Conservation (phyloP, 2,113 vertebrate genomes). For the Petroica traversi region DNA sequence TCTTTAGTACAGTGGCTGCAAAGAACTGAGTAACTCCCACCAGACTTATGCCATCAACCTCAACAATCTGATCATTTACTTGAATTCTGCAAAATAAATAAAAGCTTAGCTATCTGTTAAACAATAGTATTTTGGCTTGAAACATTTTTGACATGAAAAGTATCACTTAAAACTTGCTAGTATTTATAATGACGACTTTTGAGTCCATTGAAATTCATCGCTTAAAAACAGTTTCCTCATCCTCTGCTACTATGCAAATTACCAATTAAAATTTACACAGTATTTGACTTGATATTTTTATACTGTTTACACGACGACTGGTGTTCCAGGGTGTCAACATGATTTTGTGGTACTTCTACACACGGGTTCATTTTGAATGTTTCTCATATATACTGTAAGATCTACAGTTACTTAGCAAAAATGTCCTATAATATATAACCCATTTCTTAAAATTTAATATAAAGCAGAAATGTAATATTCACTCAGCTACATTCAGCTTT, state of each 20-base stretch:
- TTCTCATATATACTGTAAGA: neutral
- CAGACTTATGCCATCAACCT: constrained; percentile 89
- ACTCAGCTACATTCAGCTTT: neutral
- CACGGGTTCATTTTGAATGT: neutral
- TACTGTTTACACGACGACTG: neutral
- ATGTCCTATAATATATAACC: neutral
- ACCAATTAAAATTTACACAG: neutral
- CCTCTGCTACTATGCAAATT: neutral
- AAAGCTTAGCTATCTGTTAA: neutral
- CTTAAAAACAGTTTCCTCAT: neutral
- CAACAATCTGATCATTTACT: constrained; percentile 94
- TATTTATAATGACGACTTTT: neutral
- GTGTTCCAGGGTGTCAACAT: neutral
- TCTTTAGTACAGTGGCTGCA: constrained; percentile 91
- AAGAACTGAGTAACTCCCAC: constrained; percentile 93
- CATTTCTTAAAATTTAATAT: neutral
- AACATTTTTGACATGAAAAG: neutral
- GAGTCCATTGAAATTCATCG: neutral
- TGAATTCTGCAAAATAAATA: constrained; percentile 80
- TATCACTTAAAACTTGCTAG: neutral
- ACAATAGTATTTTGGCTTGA: neutral
- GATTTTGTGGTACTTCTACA: neutral
- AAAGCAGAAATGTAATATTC: neutral
- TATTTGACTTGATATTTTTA: neutral
- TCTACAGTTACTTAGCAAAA: neutral